Evolutionary conservation across 2,113 vertebrate genomes (phyloP).

Genomic region (Mystacornis crossleyi): DNA sequence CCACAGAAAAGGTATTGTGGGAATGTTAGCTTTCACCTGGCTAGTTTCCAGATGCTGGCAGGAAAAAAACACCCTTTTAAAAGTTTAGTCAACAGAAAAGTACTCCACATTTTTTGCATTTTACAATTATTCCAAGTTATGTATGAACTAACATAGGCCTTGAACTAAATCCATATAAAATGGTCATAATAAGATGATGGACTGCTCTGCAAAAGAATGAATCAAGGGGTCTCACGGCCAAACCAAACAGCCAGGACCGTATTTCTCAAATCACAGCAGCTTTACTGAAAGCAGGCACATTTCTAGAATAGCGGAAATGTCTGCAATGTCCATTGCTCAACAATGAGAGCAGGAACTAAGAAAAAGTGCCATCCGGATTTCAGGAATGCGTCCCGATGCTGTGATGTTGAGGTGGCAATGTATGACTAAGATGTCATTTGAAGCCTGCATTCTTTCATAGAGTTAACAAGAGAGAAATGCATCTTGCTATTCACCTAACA

Average conservation of each 20-base stretch:
- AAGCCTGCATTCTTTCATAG: background rate
- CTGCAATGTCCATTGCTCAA: background rate
- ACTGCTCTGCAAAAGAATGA: background rate
- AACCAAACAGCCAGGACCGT: background rate
- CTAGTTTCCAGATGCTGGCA: background rate
- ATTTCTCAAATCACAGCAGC: background rate
- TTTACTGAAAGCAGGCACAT: background rate
- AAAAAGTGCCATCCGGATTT: background rate
- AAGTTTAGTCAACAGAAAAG: slow-evolving; percentile 10
- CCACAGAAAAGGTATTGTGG: slow-evolving; percentile 59
- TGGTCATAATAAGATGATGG: background rate
- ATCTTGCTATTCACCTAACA: background rate
- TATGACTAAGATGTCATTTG: rapidly evolving
- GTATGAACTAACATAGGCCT: background rate
- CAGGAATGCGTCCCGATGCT: rapidly evolving
- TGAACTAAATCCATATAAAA: slow-evolving; percentile 6
- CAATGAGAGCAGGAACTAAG: background rate
- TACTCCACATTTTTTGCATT: slow-evolving; percentile 7
- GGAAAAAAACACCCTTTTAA: background rate
- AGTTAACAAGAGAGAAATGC: background rate
- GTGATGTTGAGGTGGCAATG: background rate
- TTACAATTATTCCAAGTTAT: background rate
- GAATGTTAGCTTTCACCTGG: slow-evolving; percentile 59
- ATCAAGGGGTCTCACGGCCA: background rate
- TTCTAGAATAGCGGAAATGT: background rate